Percentiles rank a stretch among this genome's conserved stretches.
Evolutionary conservation across 2,113 vertebrate species (phyloP).

Genomic region (Psittacus erithacus): DNA sequence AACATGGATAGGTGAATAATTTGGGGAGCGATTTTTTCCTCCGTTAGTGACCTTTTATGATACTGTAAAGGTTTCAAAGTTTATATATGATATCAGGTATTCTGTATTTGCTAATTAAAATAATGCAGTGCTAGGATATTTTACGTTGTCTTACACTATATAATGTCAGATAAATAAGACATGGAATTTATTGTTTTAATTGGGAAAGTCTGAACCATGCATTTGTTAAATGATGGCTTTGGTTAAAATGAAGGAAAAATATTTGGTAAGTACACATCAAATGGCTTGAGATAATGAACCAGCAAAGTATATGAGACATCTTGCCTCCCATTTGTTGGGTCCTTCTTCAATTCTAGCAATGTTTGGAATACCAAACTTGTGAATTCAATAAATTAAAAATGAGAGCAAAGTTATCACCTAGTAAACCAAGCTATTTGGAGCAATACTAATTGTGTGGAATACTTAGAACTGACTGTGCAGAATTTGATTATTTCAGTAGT

Average conservation of each 20-base stretch:
- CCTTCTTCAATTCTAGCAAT: neutral
- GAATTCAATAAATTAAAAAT: neutral
- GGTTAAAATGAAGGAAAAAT: neutral
- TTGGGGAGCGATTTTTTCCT: neutral
- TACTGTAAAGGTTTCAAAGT: neutral
- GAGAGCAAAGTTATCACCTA: neutral
- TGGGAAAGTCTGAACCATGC: neutral
- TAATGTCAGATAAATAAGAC: neutral
- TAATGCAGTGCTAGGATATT: neutral
- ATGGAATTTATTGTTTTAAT: neutral
- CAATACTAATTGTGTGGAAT: neutral
- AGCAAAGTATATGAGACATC: neutral
- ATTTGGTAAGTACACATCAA: neutral
- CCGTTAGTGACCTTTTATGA: neutral
- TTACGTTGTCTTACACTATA: neutral
- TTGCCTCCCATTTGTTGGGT: neutral
- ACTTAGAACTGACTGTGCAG: neutral
- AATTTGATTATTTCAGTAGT: neutral
- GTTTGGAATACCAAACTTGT: neutral
- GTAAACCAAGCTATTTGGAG: neutral
- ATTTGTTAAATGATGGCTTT: neutral
- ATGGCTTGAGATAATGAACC: neutral
- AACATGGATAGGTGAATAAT: neutral
- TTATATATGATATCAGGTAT: neutral
- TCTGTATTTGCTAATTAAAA: neutral